Evolutionary conservation across 2,113 vertebrate genomes (phyloP), one percentile per base, ranked within the genome.

Genomic region (Pungitius pungitius): DNA sequence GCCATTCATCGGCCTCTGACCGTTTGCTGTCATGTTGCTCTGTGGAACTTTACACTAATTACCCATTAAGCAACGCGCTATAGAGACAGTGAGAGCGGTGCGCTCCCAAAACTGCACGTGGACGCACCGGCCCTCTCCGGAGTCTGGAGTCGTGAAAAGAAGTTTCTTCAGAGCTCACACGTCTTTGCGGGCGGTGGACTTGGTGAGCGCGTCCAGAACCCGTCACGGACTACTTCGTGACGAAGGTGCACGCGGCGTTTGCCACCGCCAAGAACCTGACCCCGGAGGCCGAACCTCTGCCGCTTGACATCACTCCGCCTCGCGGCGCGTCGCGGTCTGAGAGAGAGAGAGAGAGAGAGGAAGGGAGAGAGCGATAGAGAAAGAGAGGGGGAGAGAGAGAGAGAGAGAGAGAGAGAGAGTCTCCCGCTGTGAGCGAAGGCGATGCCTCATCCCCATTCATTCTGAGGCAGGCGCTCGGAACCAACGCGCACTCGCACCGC

Each of bases 251-350:
- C 22, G 30, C 30, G n/a, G n/a, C n/a, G 73, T 51, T 17, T 12
- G 49, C 43, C 63, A 39, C 71, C 5, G 79, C 83, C 81, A 83
- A 24, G 54, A 15, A 30, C 2, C 75, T 88, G 88, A 90, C 84
- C 88, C 79, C 85, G 81, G 82, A 5, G 92, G 80, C 89, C 91
- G 89, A 86, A 78, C 93, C 92, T 91, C 89, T 81, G 78, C 72
- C 77, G 89, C 87, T n/a, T 94, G 93, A 94, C 94, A 90, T 93
- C 94, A 93, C 90, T 78, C 73, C 82, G 66, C 76, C 84, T 87
- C 82, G 45, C 81, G 76, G 82, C 85, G 86, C 81, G 75, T 82
- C 84, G 87, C 75, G 30, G 30, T 30, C 30, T 5, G 30, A 30
- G 30, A 30, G 30, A 30, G 30, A 30, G 30, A 30, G 30, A 30